These are phyloP conservation scores for Ypsolopha scabrella DNA, from an alignment of 2,888 invertebrate genomes.

Conservation along the genomic window DNA sequence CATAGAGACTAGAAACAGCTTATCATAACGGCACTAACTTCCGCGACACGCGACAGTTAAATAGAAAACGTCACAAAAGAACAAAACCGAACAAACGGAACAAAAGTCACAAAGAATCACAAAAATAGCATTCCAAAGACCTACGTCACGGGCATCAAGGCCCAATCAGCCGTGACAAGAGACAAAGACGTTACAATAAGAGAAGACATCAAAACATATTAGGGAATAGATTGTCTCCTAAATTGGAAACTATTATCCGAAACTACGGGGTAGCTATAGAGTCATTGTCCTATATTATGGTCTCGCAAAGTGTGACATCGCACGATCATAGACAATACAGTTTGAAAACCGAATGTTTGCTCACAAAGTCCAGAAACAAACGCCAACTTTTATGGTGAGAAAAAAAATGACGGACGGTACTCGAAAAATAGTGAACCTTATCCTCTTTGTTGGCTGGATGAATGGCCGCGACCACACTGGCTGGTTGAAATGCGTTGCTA, in stretches of 20 bases:
- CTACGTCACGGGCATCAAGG: constrained; percentile 47
- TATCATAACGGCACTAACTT: constrained; percentile 30
- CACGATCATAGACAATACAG: constrained; percentile 18
- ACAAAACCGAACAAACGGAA: constrained; percentile 11
- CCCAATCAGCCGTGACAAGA: constrained; percentile 38
- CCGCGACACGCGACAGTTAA: constrained; percentile 35
- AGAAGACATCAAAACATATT: constrained; percentile 66
- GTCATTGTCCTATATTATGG: constrained; percentile 30
- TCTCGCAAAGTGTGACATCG: constrained; percentile 29
- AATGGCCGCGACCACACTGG: constrained; percentile 58
- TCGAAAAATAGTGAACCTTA: constrained; percentile 9
- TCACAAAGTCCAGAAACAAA: constrained; percentile 36
- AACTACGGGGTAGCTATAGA: constrained; percentile 48
- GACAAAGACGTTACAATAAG: constrained; percentile 35
- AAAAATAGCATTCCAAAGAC: constrained; percentile 24
- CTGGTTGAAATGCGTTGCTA: constrained; percentile 52
- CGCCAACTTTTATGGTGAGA: constrained; percentile 19
- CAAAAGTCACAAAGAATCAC: constrained; percentile 29
- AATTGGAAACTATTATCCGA: constrained; percentile 49
- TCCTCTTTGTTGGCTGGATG: constrained; percentile 32
- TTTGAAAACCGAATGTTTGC: constrained; percentile 30
- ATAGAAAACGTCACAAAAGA: constrained; percentile 11
- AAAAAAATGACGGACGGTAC: constrained; percentile 15
- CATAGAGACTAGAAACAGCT: constrained; percentile 15
- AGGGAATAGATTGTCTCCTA: constrained; percentile 48